Evolutionary conservation across 2,888 invertebrate genomes (phyloP).

Genomic region (Oscheius myriophilus): DNA sequence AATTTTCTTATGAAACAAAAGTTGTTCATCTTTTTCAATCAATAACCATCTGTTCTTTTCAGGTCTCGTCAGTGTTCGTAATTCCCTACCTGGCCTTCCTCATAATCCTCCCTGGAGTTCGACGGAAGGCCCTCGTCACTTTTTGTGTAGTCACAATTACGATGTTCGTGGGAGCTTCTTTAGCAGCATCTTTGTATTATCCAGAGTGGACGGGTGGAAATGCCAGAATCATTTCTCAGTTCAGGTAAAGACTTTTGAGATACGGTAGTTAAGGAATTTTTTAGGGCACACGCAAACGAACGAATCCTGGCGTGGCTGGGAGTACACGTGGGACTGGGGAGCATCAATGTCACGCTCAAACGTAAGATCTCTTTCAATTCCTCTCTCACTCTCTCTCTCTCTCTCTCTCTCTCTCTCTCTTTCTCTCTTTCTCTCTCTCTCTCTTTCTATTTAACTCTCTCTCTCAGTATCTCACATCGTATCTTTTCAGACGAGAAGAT

Average conservation of each 20-base stretch:
- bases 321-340: conserved; percentile 62
- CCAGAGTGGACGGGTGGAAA: conserved; percentile 67
- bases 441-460: too few species aligned
- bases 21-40: too few species aligned
- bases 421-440: too few species aligned
- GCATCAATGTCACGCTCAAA: conserved; percentile 64
- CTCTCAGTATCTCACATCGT: too few species aligned
- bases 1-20: too few species aligned
- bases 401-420: too few species aligned
- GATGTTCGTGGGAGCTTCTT: conserved; percentile 57
- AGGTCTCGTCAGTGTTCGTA: conserved; percentile 58
- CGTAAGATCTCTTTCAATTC: conserved; percentile 34
- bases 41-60: too few species aligned
- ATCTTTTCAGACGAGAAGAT: conserved; percentile 52
- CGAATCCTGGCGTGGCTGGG: conserved; percentile 61
- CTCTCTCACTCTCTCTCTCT: too few species aligned
- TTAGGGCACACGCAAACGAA: conserved; percentile 59
- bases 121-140: conserved; percentile 62
- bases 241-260: conserved; percentile 33
- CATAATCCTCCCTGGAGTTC: conserved; percentile 64
- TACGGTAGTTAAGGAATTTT: neutral
- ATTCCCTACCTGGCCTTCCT: conserved; percentile 66
- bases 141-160: conserved; percentile 59
- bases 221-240: conserved; percentile 60
- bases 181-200: conserved; percentile 60